Conservation (phyloP, 2,888 invertebrate species). For the Clusia tigrina region DNA sequence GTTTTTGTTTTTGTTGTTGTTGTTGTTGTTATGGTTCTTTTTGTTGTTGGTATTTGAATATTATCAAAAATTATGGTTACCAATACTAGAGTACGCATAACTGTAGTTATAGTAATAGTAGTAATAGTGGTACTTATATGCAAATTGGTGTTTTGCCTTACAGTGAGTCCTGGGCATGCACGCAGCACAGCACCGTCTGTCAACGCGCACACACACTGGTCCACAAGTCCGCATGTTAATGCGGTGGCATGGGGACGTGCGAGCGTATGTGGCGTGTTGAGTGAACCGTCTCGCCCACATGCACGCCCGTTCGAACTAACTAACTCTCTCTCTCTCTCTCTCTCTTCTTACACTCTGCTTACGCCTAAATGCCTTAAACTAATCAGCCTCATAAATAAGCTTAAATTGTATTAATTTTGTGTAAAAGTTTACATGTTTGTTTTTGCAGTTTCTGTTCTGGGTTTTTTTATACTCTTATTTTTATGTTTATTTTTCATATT, state of each 20-base stretch:
- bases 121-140: conserved; percentile 21
- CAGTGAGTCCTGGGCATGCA: conserved; percentile 33
- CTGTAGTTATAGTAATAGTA: no score
- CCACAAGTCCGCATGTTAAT: no score
- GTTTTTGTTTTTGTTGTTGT: conserved; percentile 25
- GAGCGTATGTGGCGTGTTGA: not conserved
- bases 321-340: not conserved
- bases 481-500: not conserved
- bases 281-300: conserved; percentile 7
- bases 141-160: conserved; percentile 46
- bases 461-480: not conserved
- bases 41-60: conserved; percentile 41
- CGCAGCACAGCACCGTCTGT: no score
- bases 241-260: no score
- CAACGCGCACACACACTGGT: no score
- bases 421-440: conserved; percentile 13
- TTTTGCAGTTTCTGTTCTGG: not conserved
- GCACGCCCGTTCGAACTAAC: not conserved
- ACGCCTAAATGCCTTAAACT: conserved; percentile 25
- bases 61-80: conserved; percentile 44
- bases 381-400: conserved; percentile 49
- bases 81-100: conserved; percentile 38
- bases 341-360: no score
- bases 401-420: conserved; percentile 42
- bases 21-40: conserved; percentile 30